Conservation (phyloP, 2,113 vertebrate genomes). For the Spizaetus ornatus region DNA sequence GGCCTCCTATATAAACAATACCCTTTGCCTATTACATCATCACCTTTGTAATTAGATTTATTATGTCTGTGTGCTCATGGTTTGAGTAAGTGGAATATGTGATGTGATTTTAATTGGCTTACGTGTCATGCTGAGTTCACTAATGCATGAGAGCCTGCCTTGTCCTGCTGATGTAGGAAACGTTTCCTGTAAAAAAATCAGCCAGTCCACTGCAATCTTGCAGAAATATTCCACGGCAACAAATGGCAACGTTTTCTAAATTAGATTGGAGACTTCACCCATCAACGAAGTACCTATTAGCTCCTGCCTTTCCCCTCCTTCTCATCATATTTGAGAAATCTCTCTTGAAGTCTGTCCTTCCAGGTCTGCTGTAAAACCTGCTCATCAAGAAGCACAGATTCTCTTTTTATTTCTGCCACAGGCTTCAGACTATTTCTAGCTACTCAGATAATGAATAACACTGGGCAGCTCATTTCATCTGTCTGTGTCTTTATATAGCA, state of each 20-base stretch:
- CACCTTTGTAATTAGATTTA: constrained; percentile 13
- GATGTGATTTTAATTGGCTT: constrained; percentile 45
- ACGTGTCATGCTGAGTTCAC: background rate
- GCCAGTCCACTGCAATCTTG: background rate
- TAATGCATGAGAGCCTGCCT: background rate
- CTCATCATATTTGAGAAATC: background rate
- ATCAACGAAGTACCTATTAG: background rate
- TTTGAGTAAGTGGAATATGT: background rate
- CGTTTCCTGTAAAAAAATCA: background rate
- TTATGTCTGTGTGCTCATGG: background rate
- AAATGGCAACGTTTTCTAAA: background rate
- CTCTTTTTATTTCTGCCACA: constrained; percentile 1
- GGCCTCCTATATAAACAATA: background rate
- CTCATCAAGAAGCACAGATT: background rate
- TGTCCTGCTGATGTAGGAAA: background rate
- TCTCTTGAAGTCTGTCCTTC: background rate
- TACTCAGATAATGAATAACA: background rate
- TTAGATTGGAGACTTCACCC: background rate
- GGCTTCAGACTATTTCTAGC: constrained; percentile 18
- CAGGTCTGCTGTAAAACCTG: background rate
- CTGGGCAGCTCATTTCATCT: constrained; percentile 5
- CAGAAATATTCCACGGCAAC: background rate
- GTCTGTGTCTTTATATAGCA: background rate
- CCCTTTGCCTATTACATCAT: constrained; percentile 26
- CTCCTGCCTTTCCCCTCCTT: background rate